These are phyloP conservation scores for Acridotheres tristis DNA, from an alignment of 2,797 vertebrate species.

Conservation along the genomic window DNA sequence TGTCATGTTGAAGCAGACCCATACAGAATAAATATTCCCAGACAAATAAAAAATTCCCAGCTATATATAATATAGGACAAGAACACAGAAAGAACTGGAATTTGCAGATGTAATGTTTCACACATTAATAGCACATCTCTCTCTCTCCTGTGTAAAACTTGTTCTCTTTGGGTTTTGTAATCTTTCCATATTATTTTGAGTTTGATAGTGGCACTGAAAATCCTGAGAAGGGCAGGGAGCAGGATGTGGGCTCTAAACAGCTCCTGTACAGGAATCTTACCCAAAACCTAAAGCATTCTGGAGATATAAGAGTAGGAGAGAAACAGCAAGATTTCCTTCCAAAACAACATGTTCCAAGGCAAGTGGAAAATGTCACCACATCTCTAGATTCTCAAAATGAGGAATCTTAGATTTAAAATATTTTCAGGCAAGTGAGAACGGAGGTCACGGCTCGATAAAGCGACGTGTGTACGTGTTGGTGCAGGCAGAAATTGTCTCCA, in stretches of 20 bases:
- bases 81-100: background rate
- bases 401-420: background rate
- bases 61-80: background rate
- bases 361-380: background rate
- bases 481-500: background rate
- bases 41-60: background rate
- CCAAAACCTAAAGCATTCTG: background rate
- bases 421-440: background rate
- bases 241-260: background rate
- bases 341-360: background rate
- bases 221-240: background rate
- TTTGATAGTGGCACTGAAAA: background rate
- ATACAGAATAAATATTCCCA: background rate
- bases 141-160: background rate
- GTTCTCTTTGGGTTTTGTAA: background rate
- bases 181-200: background rate
- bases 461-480: accelerated
- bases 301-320: background rate
- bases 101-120: background rate
- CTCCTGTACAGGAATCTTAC: background rate
- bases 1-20: background rate
- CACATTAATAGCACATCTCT: background rate
- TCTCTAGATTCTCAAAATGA: background rate
- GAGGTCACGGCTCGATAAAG: background rate
- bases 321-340: background rate